Base-by-base conservation (phyloP, 2,888 invertebrate genomes). In the Didymodactylos carnosus region DNA sequence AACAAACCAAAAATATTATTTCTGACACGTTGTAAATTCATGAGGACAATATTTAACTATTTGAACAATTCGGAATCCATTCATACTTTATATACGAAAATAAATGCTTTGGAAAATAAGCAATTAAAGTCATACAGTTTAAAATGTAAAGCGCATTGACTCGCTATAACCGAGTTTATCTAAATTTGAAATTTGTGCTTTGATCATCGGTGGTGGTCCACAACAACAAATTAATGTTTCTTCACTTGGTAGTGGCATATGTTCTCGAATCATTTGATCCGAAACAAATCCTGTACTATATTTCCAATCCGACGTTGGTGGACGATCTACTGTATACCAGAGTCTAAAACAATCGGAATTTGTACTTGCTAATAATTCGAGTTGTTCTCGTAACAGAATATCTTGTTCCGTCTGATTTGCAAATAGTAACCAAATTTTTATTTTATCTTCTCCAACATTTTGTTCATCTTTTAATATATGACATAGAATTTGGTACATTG, bases 361-460 rank as follows among this genome's bases (percentile, higher is more conserved):
- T 39, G 88, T 86, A 19, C 85, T 84, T 62, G 88, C 88, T 76
- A 89, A 87, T 77, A 88, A 88, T 80, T 97, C 94, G 75, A 97
- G 85, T 82, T 95, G 94, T 11, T 88, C 86, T 75, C 92, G 87
- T 76, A 95, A 85, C 75, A 99, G 85, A 82, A 98, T 98, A 81
- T 99, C 98, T 72, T 91, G 87, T 83, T 94, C 94, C 0, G 91
- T 90, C 83, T 95, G 97, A 85, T 99, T 98, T 39, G 98, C 98
- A 84, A 91, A 98, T 69, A 99, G 82, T 69, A 98, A 85, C 39
- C 89, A 87, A 77, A 94, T 84, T 81, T 91, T 85, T 76, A 94
- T 90, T 78, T 92, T 91, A 35, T 35, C n/a, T 35, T 35, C 35
- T 14, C 11, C 62, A 35, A 35, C 35, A n/a, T 29, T 35, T 62